Percentiles rank a stretch among this genome's conserved stretches.
Evolutionary conservation across 2,113 vertebrate species (phyloP).

Genomic region (Leiothrix lutea): DNA sequence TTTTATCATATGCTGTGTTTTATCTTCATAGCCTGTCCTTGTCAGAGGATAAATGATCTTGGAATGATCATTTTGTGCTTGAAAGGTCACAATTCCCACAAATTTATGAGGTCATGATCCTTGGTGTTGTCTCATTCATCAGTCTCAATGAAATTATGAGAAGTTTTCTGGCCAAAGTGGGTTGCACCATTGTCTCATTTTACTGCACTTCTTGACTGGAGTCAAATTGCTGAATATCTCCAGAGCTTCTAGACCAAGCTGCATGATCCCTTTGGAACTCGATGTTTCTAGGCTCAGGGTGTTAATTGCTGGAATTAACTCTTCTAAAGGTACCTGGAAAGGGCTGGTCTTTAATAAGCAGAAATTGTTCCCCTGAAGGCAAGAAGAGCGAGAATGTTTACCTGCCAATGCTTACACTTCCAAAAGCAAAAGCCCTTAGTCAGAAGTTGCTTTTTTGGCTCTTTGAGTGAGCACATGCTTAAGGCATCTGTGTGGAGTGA

Average conservation of each 20-base stretch:
- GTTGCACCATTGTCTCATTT: neutral
- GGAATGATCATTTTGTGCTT: neutral
- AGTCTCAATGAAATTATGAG: neutral
- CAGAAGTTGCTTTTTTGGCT: neutral
- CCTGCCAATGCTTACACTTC: neutral
- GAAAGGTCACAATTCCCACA: conserved; percentile 10
- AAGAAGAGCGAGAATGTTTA: neutral
- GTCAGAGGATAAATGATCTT: neutral
- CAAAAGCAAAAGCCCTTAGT: neutral
- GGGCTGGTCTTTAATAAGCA: neutral
- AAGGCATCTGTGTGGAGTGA: neutral
- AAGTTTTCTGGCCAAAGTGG: neutral
- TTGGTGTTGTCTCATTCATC: neutral
- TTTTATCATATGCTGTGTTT: neutral
- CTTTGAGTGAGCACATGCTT: neutral
- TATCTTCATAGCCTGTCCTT: neutral
- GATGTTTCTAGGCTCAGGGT: neutral
- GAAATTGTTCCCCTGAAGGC: neutral
- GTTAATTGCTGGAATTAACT: neutral
- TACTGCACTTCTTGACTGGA: neutral
- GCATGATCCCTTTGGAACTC: neutral
- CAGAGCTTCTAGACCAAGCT: neutral
- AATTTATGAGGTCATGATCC: neutral
- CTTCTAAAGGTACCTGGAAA: neutral
- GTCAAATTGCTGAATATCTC: neutral